A percentile compares a stretch with the other conserved stretches of the same genome.
phyloP scores from a whole-genome alignment of 2,797 vertebrate species.

The Sebastes vulpes region DNA sequence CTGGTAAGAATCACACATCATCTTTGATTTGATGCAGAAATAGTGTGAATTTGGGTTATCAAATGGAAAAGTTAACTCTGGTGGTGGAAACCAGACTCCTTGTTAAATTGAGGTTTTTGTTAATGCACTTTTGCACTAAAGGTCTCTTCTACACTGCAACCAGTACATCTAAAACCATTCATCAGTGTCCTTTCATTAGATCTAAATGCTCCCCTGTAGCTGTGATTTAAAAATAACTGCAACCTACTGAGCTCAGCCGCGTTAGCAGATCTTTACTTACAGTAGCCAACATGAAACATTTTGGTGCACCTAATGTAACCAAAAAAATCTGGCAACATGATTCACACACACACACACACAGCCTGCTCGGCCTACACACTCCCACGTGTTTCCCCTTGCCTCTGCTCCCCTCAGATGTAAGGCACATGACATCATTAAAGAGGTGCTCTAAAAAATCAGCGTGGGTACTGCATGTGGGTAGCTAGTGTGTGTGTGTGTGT shows the following conservation, averaged over 20 bases:
- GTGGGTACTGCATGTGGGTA: slow-evolving; percentile 77
- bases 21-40: neutral
- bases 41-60: neutral
- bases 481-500: slow-evolving; percentile 40
- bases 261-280: slow-evolving; percentile 22
- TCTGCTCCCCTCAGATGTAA: slow-evolving; percentile 74
- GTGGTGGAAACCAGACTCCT: neutral
- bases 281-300: slow-evolving; percentile 26
- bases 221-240: slow-evolving; percentile 37
- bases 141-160: neutral
- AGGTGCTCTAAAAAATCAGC: slow-evolving; percentile 70
- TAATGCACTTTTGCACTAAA: neutral
- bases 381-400: slow-evolving; percentile 76
- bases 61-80: neutral
- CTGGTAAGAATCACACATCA: slow-evolving; percentile 58
- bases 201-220: slow-evolving; percentile 16
- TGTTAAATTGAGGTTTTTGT: neutral
- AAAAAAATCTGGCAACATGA: slow-evolving; percentile 32
- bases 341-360: slow-evolving; percentile 27
- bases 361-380: slow-evolving; percentile 72
- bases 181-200: neutral
- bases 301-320: slow-evolving; percentile 27
- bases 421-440: slow-evolving; percentile 86
- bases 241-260: slow-evolving; percentile 2
- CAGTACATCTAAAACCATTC: neutral